Conservation (phyloP, 2,888 invertebrate species). For the Epsilonema sp. region DNA sequence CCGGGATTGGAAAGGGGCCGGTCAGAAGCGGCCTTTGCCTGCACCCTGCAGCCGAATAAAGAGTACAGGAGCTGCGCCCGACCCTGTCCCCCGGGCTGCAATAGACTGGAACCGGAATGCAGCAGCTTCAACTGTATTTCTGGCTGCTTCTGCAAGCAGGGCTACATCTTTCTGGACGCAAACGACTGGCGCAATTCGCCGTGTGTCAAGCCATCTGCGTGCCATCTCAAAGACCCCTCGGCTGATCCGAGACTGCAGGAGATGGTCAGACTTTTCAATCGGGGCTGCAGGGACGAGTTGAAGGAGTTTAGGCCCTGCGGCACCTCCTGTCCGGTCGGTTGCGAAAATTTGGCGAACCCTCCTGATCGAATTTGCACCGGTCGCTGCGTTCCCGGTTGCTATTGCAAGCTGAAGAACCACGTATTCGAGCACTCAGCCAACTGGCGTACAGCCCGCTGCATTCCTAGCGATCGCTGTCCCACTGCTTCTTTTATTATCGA, state of each 20-base stretch:
- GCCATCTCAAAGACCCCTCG: too few relatives aligned
- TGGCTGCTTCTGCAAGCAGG: not conserved
- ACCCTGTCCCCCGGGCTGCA: not conserved
- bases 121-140: not conserved
- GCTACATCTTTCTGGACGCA: not conserved
- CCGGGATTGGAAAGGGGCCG: too few relatives aligned
- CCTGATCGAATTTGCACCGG: not conserved
- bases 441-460: not conserved
- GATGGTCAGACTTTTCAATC: too few relatives aligned
- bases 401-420: not conserved
- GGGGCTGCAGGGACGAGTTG: not conserved
- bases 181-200: not conserved
- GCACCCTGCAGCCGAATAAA: not conserved
- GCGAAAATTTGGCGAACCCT: not conserved
- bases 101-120: not conserved
- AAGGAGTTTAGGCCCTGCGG: not conserved
- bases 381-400: not conserved
- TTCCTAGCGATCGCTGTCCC: not conserved
- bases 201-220: too few relatives aligned
- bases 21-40: too few relatives aligned
- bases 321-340: not conserved
- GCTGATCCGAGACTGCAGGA: too few relatives aligned
- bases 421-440: not conserved
- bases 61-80: not conserved
- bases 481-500: too few relatives aligned